These are phyloP conservation scores for Meloidogyne floridensis DNA, from an alignment of 1,140 invertebrate genomes.

Conservation along the genomic window DNA sequence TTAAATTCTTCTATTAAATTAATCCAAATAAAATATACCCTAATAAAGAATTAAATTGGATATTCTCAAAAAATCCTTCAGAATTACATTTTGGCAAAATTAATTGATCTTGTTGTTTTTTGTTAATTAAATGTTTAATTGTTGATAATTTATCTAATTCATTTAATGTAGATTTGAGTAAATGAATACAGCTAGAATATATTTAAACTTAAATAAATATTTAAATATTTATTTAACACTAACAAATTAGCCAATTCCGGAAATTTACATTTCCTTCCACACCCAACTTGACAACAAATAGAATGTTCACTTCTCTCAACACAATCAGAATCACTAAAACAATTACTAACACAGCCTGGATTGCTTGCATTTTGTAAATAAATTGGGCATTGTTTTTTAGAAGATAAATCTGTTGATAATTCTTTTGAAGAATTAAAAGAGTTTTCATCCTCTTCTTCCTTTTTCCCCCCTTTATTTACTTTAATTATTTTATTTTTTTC, in stretches of 20 bases:
- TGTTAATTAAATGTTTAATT: conserved; percentile 5
- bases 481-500: not conserved
- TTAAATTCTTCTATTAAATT: no score
- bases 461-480: not conserved
- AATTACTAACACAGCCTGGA: conserved; percentile 50
- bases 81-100: conserved; percentile 32
- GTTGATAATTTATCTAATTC: conserved; percentile 36
- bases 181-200: conserved; percentile 43
- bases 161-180: conserved; percentile 36
- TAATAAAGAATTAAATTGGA: conserved; percentile 42
- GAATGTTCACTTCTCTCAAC: conserved; percentile 26
- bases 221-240: not conserved
- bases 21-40: conserved; percentile 15
- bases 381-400: conserved; percentile 33
- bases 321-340: conserved; percentile 45
- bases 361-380: conserved; percentile 38
- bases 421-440: not conserved
- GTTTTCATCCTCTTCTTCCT: not conserved
- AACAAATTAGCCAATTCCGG: conserved; percentile 9
- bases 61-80: conserved; percentile 38
- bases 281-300: conserved; percentile 49
- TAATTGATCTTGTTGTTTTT: not conserved
- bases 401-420: not conserved
- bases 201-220: not conserved
- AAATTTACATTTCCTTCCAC: conserved; percentile 47